Base-by-base conservation (phyloP, 2,888 invertebrate species). In the Ectemnius continuus region DNA sequence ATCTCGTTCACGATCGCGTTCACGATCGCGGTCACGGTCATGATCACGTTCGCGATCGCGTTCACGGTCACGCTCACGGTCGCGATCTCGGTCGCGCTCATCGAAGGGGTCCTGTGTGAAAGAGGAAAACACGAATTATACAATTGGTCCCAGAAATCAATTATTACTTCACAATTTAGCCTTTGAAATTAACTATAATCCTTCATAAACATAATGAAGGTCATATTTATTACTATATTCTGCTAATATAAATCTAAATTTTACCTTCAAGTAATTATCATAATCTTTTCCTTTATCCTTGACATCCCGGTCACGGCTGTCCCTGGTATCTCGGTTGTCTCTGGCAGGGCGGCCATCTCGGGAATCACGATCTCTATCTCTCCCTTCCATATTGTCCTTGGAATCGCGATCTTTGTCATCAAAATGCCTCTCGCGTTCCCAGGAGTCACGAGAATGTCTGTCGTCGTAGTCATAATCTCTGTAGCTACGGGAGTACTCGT, bases 241-340 rank as follows among this genome's bases (percentile, higher is more conserved):
- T 36, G 2, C 11, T 11, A 36, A 36, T 8, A 36, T 36, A 36
- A 8, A 8, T 36, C 11, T 36, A 36, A 36, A 18, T n/a, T 14
- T 66, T 78, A 89, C 90, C 87, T 91, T 91, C 26, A 88, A 87
- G 79, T 88, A 88, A 79, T 88, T 90, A 58, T 92, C 92, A 64
- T 90, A 91, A 78, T 92, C 91, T 61, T 89, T 85, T n/a, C n/a
- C n/a, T 64, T 86, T 88, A 13, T 87, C 77, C 86, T 85, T 85
- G 28, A 73, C 81, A 20, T 81, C 81, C 47, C 80, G 57, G 4
- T 83, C 83, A 14, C 78, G 73, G 18, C 11, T 85, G 57, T 91
- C 88, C 68, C 84, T 83, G 16, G 23, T 67, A 47, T 87, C 86
- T 47, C 89, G 82, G 60, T 68, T 78, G 14, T 88, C 89, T 52